phyloP scores from a whole-genome alignment of 1,140 invertebrate genomes.

The Lordiphosa collinella region DNA sequence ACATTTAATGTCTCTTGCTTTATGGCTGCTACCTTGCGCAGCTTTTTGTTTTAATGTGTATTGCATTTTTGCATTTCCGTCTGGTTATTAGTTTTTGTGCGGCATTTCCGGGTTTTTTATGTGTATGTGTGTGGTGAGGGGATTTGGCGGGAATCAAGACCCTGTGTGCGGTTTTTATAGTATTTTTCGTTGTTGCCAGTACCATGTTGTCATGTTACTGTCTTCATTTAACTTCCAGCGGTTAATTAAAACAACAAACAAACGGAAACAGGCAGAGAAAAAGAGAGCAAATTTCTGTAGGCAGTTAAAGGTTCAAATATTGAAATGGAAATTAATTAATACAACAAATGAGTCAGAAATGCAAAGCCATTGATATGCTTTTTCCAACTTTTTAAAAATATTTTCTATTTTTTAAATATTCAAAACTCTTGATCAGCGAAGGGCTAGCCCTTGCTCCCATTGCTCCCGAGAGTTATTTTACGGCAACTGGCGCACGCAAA shows the following conservation, averaged over 20 bases:
- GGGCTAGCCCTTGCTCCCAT: too few species aligned
- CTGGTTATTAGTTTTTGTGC: conserved; percentile 69
- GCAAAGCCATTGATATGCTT: background rate
- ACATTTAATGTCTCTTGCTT: conserved; percentile 67
- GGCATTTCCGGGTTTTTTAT: conserved; percentile 63
- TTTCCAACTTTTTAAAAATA: too few species aligned
- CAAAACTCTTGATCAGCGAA: too few species aligned
- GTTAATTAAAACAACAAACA: conserved; percentile 63
- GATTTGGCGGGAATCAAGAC: conserved; percentile 13
- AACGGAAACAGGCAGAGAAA: conserved; percentile 11
- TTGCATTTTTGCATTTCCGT: conserved; percentile 63
- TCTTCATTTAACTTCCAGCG: conserved; percentile 60
- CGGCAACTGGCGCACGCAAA: too few species aligned
- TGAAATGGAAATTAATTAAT: background rate
- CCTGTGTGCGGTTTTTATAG: conserved; percentile 21
- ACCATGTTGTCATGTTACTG: conserved; percentile 54
- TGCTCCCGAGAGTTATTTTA: too few species aligned
- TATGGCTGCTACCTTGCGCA: conserved; percentile 51
- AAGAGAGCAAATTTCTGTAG: background rate
- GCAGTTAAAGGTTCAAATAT: background rate
- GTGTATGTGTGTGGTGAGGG: conserved; percentile 1
- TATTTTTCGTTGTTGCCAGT: conserved; percentile 14
- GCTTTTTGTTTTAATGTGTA: conserved; percentile 2
- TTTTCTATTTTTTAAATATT: too few species aligned
- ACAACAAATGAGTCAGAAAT: background rate